These are phyloP conservation scores for Micromussa lordhowensis DNA, from an alignment of 92 coral and sea anemone genomes.

Conservation along the genomic window DNA sequence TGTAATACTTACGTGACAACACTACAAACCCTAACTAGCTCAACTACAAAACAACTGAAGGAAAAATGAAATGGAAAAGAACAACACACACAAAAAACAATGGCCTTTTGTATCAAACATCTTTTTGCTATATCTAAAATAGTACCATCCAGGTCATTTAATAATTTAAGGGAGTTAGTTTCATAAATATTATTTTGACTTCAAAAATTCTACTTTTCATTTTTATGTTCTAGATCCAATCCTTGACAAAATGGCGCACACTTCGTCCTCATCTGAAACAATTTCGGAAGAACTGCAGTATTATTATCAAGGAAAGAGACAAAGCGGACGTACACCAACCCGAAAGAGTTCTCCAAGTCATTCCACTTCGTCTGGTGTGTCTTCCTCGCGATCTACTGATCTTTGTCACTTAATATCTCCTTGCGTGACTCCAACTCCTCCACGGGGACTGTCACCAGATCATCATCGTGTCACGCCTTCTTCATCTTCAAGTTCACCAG, in stretches of 20 bases:
- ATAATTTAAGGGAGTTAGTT: no score
- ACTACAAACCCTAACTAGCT: no score
- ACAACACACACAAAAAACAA: no score
- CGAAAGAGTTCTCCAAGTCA: background rate
- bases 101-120: no score
- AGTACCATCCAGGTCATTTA: no score
- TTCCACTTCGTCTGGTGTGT: background rate
- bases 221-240: background rate
- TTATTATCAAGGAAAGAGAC: background rate
- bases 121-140: no score
- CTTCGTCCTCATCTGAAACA: constrained; percentile 23
- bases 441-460: constrained; percentile 13
- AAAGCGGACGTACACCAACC: background rate
- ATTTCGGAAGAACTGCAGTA: constrained; percentile 12
- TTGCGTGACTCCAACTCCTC: constrained; percentile 10
- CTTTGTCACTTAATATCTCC: background rate
- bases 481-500: background rate
- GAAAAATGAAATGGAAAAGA: no score
- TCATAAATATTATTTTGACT: no score
- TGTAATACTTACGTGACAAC: no score
- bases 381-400: background rate
- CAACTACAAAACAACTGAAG: no score
- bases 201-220: background rate
- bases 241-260: background rate
- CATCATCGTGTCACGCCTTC: background rate